phyloP scores from a whole-genome alignment of 2,113 vertebrate species.

The Dipodomys stephensi region DNA sequence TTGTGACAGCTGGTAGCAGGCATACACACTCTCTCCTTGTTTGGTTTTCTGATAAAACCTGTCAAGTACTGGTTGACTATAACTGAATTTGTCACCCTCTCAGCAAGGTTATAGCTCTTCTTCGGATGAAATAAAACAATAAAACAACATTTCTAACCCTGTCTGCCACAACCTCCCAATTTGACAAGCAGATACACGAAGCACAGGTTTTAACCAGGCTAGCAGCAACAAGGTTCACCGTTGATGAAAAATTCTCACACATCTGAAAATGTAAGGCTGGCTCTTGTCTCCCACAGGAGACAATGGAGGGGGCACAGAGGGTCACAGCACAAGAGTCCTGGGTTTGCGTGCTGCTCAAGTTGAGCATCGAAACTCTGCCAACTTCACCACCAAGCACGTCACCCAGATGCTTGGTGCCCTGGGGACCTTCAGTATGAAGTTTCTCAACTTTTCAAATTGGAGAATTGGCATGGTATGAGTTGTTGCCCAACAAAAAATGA shows the following conservation, averaged over 20 bases:
- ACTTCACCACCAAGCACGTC: not conserved
- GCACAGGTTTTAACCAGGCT: constrained; percentile 4
- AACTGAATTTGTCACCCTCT: constrained; percentile 86
- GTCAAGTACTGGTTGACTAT: constrained; percentile 86
- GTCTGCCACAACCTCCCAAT: constrained; percentile 36
- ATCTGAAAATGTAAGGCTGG: constrained; percentile 21
- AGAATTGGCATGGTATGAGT: not conserved
- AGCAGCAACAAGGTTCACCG: not conserved
- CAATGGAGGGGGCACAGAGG: not conserved
- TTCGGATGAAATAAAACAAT: constrained; percentile 82
- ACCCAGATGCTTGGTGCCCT: not conserved
- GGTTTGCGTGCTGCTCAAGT: not conserved
- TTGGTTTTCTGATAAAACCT: constrained; percentile 89
- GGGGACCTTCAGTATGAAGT: not conserved
- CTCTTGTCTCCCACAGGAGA: not conserved
- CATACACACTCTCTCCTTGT: constrained; percentile 82
- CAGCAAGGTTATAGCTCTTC: constrained; percentile 83
- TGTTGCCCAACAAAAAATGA: not conserved
- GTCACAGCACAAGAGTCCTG: not conserved
- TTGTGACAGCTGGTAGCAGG: constrained; percentile 85
- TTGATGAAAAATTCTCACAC: constrained; percentile 52
- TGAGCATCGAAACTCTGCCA: constrained; percentile 50
- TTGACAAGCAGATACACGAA: constrained; percentile 70
- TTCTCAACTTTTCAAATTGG: constrained; percentile 6
- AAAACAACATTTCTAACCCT: constrained; percentile 77